Evolutionary conservation across 2,797 vertebrate species (phyloP).

Genomic region (Scyliorhinus canicula): DNA sequence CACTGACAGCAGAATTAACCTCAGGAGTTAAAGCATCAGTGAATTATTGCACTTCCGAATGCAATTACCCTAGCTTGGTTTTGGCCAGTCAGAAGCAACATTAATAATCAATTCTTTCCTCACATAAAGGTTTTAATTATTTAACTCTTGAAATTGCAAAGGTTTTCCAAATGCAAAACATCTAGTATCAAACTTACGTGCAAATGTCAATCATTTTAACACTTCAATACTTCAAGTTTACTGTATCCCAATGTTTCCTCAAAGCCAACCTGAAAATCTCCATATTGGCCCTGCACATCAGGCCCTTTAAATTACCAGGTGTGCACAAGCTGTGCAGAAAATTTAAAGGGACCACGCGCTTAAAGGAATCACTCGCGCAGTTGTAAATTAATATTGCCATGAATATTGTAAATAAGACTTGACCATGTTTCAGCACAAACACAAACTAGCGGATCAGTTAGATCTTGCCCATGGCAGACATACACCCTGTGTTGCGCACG

Average conservation of each 20-base stretch:
- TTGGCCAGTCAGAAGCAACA: conserved; percentile 12
- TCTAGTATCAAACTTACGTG: neutral
- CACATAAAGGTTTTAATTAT: conserved; percentile 26
- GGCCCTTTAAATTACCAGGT: neutral
- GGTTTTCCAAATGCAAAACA: neutral
- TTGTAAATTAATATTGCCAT: neutral
- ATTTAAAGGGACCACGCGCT: neutral
- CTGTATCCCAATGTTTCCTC: neutral
- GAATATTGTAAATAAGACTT: neutral
- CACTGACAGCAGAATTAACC: conserved; percentile 33
- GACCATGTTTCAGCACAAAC: neutral
- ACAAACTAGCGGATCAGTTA: neutral
- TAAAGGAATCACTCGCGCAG: neutral
- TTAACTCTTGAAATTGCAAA: conserved; percentile 12
- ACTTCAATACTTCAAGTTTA: neutral
- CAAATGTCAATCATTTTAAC: conserved; percentile 21
- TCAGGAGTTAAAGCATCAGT: conserved; percentile 38
- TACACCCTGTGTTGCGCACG: neutral
- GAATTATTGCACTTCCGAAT: conserved; percentile 31
- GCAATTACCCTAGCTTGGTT: conserved; percentile 15
- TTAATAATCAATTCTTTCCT: conserved; percentile 28
- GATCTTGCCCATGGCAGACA: neutral
- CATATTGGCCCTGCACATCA: neutral
- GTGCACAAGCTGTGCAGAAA: neutral
- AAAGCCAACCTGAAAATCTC: too few species aligned